These are phyloP conservation scores for Serripes groenlandicus DNA, from an alignment of 2,888 invertebrate genomes.

Conservation along the genomic window DNA sequence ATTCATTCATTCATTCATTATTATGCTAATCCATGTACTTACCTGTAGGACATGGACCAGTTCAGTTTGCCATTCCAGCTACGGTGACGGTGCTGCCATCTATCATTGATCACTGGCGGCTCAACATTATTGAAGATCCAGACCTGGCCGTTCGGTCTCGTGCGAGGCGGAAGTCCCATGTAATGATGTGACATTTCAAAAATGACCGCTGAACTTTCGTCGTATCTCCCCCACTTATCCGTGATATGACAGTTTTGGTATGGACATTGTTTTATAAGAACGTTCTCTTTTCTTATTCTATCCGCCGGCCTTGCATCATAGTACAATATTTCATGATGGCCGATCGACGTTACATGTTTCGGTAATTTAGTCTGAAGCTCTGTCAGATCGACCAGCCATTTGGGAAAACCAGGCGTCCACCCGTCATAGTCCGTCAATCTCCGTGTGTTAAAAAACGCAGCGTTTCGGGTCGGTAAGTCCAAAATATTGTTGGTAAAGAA, in stretches of 20 bases:
- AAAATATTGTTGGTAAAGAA: slow-evolving; percentile 3
- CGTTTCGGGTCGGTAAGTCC: background rate
- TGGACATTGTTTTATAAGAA: background rate
- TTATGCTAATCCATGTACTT: no score
- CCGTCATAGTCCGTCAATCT: slow-evolving; percentile 3
- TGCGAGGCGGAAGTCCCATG: background rate
- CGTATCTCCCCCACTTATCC: background rate
- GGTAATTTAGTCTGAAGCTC: background rate
- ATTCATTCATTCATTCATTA: no score
- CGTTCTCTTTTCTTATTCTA: background rate
- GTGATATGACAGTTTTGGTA: background rate
- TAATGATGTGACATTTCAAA: background rate
- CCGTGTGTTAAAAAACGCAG: background rate
- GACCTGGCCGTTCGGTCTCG: background rate
- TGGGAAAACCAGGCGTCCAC: background rate
- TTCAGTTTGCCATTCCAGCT: slow-evolving; percentile 11
- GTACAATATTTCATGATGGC: background rate
- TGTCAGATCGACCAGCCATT: slow-evolving; percentile 5
- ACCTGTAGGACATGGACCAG: slow-evolving; percentile 21
- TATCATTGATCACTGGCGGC: background rate
- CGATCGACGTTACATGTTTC: background rate
- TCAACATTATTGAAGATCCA: slow-evolving; percentile 6
- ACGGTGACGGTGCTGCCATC: background rate
- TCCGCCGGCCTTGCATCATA: background rate
- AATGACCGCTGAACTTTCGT: slow-evolving; percentile 9